Conservation (phyloP, 2,888 invertebrate genomes). For the Microplitis manilae region DNA sequence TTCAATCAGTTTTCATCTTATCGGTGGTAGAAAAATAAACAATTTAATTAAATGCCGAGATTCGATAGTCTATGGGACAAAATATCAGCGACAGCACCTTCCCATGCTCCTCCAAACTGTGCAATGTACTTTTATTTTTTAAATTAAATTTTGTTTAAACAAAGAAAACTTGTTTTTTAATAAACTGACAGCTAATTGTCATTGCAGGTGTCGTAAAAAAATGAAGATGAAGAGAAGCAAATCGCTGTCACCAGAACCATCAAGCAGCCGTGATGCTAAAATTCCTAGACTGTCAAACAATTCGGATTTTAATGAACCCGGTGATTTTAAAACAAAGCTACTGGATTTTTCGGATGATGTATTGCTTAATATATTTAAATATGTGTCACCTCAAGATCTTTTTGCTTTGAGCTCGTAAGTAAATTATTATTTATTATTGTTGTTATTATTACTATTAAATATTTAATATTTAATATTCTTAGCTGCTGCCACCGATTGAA, state of each 20-base stretch:
- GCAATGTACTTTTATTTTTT: neutral
- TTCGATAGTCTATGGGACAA: neutral
- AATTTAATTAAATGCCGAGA: neutral
- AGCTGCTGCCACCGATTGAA: constrained; percentile 74
- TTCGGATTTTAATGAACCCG: constrained; percentile 3
- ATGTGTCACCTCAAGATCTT: constrained; percentile 72
- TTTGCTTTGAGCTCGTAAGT: constrained; percentile 75
- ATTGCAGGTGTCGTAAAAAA: constrained; percentile 50
- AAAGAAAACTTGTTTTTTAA: neutral
- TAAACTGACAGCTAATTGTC: neutral
- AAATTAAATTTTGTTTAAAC: neutral
- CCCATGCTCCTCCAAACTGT: neutral
- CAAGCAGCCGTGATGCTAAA: constrained; percentile 60
- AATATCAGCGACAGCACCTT: neutral
- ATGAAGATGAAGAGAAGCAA: constrained; percentile 66
- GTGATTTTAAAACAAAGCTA: constrained; percentile 60
- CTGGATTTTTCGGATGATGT: constrained; percentile 77
- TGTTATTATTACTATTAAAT: constrained; percentile 14
- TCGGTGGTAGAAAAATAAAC: neutral
- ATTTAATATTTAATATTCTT: constrained; percentile 38
- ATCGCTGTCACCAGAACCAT: constrained; percentile 64
- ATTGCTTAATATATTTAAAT: constrained; percentile 73
- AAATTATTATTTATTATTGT: neutral
- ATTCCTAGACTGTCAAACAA: constrained; percentile 42
- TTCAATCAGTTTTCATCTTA: neutral